Evolutionary conservation across 2,888 invertebrate species (phyloP).

Genomic region (Limnephilus rhombicus): DNA sequence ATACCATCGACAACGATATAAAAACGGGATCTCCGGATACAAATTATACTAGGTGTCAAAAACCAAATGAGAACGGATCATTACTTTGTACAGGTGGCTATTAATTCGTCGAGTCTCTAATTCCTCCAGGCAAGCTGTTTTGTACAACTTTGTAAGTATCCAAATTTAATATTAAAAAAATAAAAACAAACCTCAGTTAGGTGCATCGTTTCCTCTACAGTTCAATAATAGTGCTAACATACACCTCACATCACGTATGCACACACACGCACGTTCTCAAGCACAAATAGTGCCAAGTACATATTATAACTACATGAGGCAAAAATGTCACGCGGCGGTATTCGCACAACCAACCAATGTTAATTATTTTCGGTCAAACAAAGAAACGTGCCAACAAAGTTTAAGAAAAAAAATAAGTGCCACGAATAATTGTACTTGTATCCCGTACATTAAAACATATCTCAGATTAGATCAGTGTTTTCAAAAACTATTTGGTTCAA

Average conservation of each 20-base stretch:
- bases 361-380: conserved; percentile 21
- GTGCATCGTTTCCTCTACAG: neutral
- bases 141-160: neutral
- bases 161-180: neutral
- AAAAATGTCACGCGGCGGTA: conserved; percentile 22
- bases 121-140: neutral
- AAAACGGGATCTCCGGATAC: too few relatives aligned
- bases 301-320: neutral
- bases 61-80: too few relatives aligned
- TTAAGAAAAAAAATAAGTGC: neutral
- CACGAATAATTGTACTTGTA: neutral
- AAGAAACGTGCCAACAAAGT: conserved; percentile 17
- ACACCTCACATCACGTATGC: neutral
- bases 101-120: too few relatives aligned
- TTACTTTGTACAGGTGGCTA: too few relatives aligned
- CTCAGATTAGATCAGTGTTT: too few relatives aligned
- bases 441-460: too few relatives aligned
- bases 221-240: neutral
- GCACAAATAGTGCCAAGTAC: neutral
- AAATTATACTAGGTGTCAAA: too few relatives aligned
- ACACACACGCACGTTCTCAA: neutral
- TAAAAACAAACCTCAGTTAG: neutral
- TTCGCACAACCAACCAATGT: neutral
- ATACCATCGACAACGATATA: too few relatives aligned
- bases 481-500: too few relatives aligned